Evolutionary conservation across 53 echinoderm and acorn worm genomes (phyloP).

Genomic region (Temnopleurus reevesii): DNA sequence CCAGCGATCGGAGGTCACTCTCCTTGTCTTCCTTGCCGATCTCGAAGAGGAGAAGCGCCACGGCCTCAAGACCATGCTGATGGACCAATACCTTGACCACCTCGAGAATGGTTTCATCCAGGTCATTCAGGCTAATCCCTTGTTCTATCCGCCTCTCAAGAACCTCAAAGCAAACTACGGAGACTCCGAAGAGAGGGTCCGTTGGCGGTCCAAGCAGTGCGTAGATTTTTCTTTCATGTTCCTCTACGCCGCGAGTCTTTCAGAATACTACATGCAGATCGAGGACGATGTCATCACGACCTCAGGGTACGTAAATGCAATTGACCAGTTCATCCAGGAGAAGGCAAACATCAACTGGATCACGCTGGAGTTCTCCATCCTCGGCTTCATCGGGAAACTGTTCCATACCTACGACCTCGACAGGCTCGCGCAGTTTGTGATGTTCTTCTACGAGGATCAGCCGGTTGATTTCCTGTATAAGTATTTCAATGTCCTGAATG

Average conservation of each 20-base stretch:
- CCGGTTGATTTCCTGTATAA: slow-evolving; percentile 85
- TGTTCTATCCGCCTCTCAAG: slow-evolving; percentile 76
- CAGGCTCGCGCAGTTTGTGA: slow-evolving; percentile 77
- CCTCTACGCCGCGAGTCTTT: slow-evolving; percentile 73
- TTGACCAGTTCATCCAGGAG: slow-evolving; percentile 73
- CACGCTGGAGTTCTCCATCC: slow-evolving; percentile 81
- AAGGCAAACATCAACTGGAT: slow-evolving; percentile 69
- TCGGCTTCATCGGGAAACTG: slow-evolving; percentile 94
- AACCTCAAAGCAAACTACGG: slow-evolving; percentile 85
- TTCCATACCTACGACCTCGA: slow-evolving; percentile 70
- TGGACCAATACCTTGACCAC: slow-evolving; percentile 57
- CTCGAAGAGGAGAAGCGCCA: slow-evolving; percentile 64
- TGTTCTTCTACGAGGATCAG: slow-evolving; percentile 90
- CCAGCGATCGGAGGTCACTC: slow-evolving; percentile 48
- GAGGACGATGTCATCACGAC: slow-evolving; percentile 91
- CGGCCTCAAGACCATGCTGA: slow-evolving; percentile 54
- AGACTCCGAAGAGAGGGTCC: slow-evolving; percentile 71
- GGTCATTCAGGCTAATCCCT: slow-evolving; percentile 73
- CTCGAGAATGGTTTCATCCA: slow-evolving; percentile 82
- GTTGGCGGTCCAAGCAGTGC: slow-evolving; percentile 90
- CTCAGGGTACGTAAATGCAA: slow-evolving; percentile 71
- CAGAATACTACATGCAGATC: slow-evolving; percentile 87
- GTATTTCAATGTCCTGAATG: slow-evolving; percentile 73
- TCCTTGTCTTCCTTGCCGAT: slow-evolving; percentile 86
- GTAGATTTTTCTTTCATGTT: slow-evolving; percentile 89